Evolutionary conservation across 1,140 invertebrate genomes (phyloP).

Genomic region (Ericerus pela): DNA sequence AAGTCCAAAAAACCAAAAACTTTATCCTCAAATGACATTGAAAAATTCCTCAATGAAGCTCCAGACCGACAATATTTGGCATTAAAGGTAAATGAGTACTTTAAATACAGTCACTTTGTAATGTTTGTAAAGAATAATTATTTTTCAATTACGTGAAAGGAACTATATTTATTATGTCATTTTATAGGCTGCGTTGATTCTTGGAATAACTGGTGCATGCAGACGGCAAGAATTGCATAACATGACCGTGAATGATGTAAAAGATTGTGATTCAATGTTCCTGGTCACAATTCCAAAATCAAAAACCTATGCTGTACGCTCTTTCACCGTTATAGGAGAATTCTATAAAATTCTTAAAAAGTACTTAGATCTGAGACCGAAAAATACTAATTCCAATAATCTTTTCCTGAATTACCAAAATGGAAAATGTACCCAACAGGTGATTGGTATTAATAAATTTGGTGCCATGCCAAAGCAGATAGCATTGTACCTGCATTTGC

Average conservation of each 20-base stretch:
- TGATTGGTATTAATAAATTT: not conserved
- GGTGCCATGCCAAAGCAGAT: not conserved
- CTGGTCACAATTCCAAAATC: not conserved
- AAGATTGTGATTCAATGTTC: not conserved
- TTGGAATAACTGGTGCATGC: not conserved
- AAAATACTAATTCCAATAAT: not conserved
- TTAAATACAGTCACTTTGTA: not conserved
- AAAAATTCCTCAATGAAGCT: not conserved
- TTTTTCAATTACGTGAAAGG: not conserved
- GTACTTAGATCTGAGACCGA: not conserved
- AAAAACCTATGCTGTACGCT: not conserved
- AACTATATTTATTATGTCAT: not conserved
- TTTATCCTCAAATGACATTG: not conserved
- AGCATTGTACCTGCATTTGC: not conserved
- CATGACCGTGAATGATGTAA: not conserved
- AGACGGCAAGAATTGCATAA: not conserved
- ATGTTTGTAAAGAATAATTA: not conserved
- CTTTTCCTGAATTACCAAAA: not conserved
- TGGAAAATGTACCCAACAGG: not conserved
- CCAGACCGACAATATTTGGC: not conserved
- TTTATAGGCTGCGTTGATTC: not conserved
- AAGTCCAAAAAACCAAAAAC: not conserved
- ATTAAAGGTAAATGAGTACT: not conserved
- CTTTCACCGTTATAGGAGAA: not conserved
- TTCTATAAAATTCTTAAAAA: not conserved